A percentile compares a stretch with the other conserved stretches of the same genome.
These are phyloP conservation scores for Rhingia campestris DNA, from an alignment of 2,888 invertebrate genomes.

Conservation along the genomic window DNA sequence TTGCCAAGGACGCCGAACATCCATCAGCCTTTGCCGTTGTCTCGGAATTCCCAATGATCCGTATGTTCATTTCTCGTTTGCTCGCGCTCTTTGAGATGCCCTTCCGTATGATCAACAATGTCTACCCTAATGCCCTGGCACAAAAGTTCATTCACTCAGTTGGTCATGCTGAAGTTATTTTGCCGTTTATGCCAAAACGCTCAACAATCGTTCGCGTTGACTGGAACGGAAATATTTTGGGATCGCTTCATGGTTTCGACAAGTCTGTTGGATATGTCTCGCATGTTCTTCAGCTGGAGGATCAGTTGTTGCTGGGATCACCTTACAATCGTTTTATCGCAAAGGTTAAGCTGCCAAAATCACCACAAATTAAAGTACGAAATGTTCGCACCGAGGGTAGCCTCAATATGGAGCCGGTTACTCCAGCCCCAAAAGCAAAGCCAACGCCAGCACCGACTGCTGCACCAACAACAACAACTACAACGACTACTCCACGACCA, in stretches of 20 bases:
- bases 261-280: constrained; percentile 84
- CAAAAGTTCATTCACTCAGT: constrained; percentile 87
- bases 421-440: constrained; percentile 70
- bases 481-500: constrained; percentile 74
- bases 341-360: constrained; percentile 84
- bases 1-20: constrained; percentile 84
- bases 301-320: constrained; percentile 87
- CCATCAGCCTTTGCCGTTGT: constrained; percentile 85
- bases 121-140: constrained; percentile 87
- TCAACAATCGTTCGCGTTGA: constrained; percentile 87
- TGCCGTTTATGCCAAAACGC: constrained; percentile 81
- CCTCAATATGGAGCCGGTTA: constrained; percentile 77
- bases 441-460: constrained; percentile 75
- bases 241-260: constrained; percentile 87
- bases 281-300: constrained; percentile 87
- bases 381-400: constrained; percentile 81
- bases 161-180: constrained; percentile 85
- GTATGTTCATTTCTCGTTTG: constrained; percentile 87
- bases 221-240: constrained; percentile 88
- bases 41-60: constrained; percentile 85
- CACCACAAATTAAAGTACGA: constrained; percentile 79
- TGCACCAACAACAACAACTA: constrained; percentile 76
- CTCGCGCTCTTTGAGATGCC: constrained; percentile 85
- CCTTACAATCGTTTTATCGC: constrained; percentile 88
- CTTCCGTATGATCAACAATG: constrained; percentile 85